These are phyloP conservation scores for Falco rusticolus DNA, from an alignment of 2,797 vertebrate genomes.

Conservation along the genomic window DNA sequence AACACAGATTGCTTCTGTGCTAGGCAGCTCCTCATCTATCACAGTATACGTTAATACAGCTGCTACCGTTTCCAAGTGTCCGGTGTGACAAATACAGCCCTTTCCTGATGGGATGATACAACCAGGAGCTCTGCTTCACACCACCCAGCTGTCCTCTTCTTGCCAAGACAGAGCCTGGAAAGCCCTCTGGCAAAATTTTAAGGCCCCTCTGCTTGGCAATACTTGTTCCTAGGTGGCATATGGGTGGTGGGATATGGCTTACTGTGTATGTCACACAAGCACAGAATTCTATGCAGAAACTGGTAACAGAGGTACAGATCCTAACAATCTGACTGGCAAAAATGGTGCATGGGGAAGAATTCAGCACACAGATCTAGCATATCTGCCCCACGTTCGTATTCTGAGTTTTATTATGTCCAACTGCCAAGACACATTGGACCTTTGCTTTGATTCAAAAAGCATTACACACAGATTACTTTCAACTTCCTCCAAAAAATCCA, in stretches of 20 bases:
- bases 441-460: not conserved
- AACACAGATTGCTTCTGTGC: not conserved
- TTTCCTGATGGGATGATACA: not conserved
- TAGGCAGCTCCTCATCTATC: not conserved
- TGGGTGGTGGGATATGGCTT: not conserved
- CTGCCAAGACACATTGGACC: not conserved
- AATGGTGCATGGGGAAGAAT: not conserved
- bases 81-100: not conserved
- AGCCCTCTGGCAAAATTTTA: not conserved
- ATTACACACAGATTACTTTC: not conserved
- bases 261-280: rapidly evolving
- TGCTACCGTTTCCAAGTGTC: not conserved
- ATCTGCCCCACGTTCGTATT: not conserved
- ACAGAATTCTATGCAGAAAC: rapidly evolving
- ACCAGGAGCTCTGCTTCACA: not conserved
- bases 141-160: not conserved
- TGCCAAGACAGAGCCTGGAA: not conserved
- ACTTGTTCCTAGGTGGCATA: not conserved
- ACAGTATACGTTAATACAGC: not conserved
- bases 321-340: not conserved
- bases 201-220: not conserved
- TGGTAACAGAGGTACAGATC: not conserved
- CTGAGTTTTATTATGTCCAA: not conserved
- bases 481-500: not conserved
- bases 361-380: not conserved